Evolutionary conservation across 2,113 vertebrate species (phyloP).

Genomic region (Leucoraja erinaceus): DNA sequence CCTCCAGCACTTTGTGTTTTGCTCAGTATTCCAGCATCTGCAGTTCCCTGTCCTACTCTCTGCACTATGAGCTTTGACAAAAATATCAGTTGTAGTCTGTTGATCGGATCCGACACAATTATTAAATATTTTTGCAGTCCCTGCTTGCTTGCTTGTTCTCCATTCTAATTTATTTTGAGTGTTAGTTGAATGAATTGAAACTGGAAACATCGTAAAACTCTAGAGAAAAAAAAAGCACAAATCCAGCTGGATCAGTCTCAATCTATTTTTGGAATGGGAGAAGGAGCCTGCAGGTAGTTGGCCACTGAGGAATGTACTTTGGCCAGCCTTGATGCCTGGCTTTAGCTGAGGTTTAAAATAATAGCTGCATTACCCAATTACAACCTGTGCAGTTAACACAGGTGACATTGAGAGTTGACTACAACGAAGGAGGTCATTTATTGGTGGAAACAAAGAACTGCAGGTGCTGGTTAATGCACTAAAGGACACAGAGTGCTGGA

Average conservation of each 20-base stretch:
- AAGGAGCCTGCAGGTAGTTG: background rate
- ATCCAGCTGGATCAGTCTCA: background rate
- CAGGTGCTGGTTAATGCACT: no score
- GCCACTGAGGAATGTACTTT: background rate
- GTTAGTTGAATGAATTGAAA: constrained; percentile 7
- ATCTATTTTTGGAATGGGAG: background rate
- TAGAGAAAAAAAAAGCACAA: background rate
- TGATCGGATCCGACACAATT: constrained; percentile 46
- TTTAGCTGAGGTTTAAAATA: background rate
- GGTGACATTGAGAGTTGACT: background rate
- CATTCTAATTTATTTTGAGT: constrained; percentile 40
- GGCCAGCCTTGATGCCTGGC: background rate
- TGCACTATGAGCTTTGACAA: constrained; percentile 38
- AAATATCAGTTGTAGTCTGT: constrained; percentile 49
- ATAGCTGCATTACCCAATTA: background rate
- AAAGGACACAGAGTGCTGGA: no score
- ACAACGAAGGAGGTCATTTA: background rate
- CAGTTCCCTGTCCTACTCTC: constrained; percentile 41
- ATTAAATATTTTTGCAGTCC: constrained; percentile 47
- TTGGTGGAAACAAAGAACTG: background rate
- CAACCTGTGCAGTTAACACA: background rate
- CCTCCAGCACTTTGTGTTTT: no score
- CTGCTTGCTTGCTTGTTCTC: constrained; percentile 42
- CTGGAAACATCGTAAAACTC: background rate
- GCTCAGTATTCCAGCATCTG: no score